Evolutionary conservation across 2,797 vertebrate species (phyloP), one percentile per base, ranked within the genome.

Genomic region (Mormyrops attenuatus): DNA sequence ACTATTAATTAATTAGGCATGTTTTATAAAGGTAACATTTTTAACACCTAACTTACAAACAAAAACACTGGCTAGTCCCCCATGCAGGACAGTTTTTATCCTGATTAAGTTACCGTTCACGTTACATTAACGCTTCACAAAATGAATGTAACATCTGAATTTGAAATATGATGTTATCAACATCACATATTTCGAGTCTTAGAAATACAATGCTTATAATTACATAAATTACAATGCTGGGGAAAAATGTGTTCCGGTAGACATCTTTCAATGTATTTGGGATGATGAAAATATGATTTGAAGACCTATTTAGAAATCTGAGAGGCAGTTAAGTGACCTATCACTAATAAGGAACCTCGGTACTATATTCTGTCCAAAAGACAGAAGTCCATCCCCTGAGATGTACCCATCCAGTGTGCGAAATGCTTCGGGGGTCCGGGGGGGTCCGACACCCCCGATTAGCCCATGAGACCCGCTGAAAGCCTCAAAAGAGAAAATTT

Each of bases 301-400:
- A 96, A 93, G 94, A 94, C 93, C 93, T 93, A 93, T 95, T 95
- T 95, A 91, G 85, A 94, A 95, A 95, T 95, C 90, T 95, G 94
- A 89, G 90, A 94, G 94, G 94, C 94, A 93, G 95, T 94, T 95
- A 94, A 93, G 89, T 95, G 95, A 95, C 95, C 95, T 94, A 92
- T 90, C 90, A 92, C 94, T 95, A 95, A 95, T 91, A 86, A 94
- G 93, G 91, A 90, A 92, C 90, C 90, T 30, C 87, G 87, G 92
- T 66, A 80, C 44, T 80, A 77, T 63, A 89, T 9, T 47, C 77
- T 82, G 77, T 82, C 69, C 85, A 49, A 87, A 52, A 38, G 90
- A 90, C 92, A 91, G 90, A 20, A 88, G 90, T 85, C 91, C 93
- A 92, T 94, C 95, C 94, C 94, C 69, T 91, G 92, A 93, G 34